These are phyloP conservation scores for Hirudinaria manillensis DNA, from an alignment of 2,888 invertebrate genomes.

Conservation along the genomic window DNA sequence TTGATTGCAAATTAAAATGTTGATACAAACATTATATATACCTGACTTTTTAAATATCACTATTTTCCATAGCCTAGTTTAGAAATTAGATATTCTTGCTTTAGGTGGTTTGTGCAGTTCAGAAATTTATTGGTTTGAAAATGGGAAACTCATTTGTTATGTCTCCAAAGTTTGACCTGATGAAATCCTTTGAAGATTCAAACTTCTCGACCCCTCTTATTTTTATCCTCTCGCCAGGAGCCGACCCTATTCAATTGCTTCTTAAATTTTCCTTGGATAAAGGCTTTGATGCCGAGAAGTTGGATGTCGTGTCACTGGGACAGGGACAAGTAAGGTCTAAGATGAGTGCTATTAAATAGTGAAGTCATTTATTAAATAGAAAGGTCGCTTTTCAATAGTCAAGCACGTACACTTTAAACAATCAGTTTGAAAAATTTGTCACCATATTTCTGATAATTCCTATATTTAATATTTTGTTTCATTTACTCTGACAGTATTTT, in stretches of 20 bases:
- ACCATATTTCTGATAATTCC: too few species aligned
- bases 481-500: too few species aligned
- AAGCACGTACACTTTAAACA: too few species aligned
- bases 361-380: too few species aligned
- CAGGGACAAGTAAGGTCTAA: conserved; percentile 75
- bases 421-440: not conserved
- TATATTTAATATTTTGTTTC: too few species aligned
- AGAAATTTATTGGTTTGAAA: conserved; percentile 58
- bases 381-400: too few species aligned
- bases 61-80: not conserved
- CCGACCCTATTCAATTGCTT: conserved; percentile 82
- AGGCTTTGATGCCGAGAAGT: conserved; percentile 55
- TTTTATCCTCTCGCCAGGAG: conserved; percentile 84
- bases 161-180: conserved; percentile 81
- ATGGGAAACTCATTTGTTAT: conserved; percentile 77
- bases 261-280: conserved; percentile 87
- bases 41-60: not conserved
- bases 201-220: conserved; percentile 78
- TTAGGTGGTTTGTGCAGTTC: conserved; percentile 58
- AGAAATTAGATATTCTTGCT: not conserved
- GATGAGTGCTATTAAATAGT: not conserved
- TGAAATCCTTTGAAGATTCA: conserved; percentile 76
- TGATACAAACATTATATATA: not conserved
- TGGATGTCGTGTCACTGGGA: conserved; percentile 73
- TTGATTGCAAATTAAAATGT: not conserved